These are phyloP conservation scores for Platalea minor DNA, from an alignment of 2,797 vertebrate genomes.

Conservation along the genomic window DNA sequence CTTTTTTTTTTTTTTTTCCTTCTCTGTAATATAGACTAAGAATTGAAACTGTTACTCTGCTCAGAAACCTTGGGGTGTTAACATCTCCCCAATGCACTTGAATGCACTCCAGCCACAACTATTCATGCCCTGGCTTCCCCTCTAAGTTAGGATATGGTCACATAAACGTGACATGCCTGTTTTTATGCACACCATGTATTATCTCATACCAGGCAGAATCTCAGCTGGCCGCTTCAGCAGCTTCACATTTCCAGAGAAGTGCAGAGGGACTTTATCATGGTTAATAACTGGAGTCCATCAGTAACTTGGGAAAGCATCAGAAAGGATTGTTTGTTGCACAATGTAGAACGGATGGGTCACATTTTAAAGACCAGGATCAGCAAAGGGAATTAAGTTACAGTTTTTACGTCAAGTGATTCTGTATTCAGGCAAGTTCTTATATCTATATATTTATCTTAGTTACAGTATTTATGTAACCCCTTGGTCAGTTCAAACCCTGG, in stretches of 20 bases:
- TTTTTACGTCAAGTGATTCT: background rate
- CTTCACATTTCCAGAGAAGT: background rate
- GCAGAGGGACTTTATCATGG: background rate
- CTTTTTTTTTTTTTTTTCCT: background rate
- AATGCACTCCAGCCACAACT: background rate
- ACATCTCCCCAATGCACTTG: background rate
- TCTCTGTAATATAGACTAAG: background rate
- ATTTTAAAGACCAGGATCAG: background rate
- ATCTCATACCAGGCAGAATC: background rate
- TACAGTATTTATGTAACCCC: background rate
- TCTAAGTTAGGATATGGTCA: background rate
- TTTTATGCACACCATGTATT: background rate
- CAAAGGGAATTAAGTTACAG: background rate
- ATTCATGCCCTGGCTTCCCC: background rate
- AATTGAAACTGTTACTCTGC: background rate
- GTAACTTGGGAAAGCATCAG: background rate
- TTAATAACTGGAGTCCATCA: background rate
- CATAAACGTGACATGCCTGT: accelerated
- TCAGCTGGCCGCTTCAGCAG: background rate
- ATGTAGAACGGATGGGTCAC: background rate
- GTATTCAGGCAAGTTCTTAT: background rate
- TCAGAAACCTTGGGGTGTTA: background rate
- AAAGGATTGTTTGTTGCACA: background rate
- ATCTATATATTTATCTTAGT: background rate
- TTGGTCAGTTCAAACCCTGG: background rate